Evolutionary conservation across 1,140 invertebrate species (phyloP).

Genomic region (Drosophila sproati): DNA sequence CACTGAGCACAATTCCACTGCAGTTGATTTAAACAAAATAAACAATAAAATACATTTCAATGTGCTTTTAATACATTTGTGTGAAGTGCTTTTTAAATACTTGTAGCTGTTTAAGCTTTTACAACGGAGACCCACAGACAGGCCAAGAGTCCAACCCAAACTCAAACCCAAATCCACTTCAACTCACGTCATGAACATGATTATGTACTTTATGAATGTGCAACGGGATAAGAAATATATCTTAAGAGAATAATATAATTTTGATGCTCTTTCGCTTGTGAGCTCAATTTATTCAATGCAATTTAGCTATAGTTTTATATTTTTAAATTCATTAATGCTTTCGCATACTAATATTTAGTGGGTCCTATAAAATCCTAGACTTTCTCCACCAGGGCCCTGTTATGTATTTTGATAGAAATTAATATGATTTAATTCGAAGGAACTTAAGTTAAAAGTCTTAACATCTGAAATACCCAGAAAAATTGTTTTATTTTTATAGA

Average conservation of each 20-base stretch:
- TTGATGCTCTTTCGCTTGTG: not conserved
- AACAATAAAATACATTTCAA: slow-evolving; percentile 56
- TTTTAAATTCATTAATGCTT: too few relatives aligned
- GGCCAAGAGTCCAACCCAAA: slow-evolving; percentile 8
- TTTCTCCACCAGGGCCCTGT: too few relatives aligned
- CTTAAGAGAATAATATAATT: not conserved
- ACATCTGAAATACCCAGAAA: too few relatives aligned
- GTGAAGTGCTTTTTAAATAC: slow-evolving; percentile 77
- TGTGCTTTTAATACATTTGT: slow-evolving; percentile 59
- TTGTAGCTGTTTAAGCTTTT: slow-evolving; percentile 79
- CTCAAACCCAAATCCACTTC: slow-evolving; percentile 54
- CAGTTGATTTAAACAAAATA: slow-evolving; percentile 57
- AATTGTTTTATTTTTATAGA: too few relatives aligned
- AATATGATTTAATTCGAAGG: too few relatives aligned
- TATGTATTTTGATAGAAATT: too few relatives aligned
- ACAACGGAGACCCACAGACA: slow-evolving; percentile 42
- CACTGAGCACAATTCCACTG: not conserved
- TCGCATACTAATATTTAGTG: too few relatives aligned
- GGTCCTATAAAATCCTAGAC: too few relatives aligned
- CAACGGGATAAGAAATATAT: slow-evolving; percentile 49
- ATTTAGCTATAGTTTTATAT: too few relatives aligned
- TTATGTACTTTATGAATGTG: slow-evolving; percentile 82
- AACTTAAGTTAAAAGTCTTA: too few relatives aligned
- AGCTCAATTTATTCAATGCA: not conserved
- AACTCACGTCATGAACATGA: slow-evolving; percentile 79